Evolutionary conservation across 2,797 vertebrate species (phyloP).

Genomic region (Sebastes matsubarae): DNA sequence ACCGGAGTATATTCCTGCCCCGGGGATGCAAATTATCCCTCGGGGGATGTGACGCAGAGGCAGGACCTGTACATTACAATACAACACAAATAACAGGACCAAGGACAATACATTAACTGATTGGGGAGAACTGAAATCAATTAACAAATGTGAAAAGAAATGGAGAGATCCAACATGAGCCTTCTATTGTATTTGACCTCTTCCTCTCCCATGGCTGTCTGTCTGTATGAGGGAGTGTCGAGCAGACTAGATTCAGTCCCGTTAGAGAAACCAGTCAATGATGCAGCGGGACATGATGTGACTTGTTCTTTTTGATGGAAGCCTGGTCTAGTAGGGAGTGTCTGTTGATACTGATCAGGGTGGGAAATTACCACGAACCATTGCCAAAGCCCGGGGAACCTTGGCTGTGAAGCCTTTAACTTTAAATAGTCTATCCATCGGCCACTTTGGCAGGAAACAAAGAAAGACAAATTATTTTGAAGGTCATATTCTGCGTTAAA

Average conservation of each 20-base stretch:
- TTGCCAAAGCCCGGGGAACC: constrained; percentile 10
- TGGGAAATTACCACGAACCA: constrained; percentile 24
- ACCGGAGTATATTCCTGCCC: background rate
- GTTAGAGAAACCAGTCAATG: constrained; percentile 6
- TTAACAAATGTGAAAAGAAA: background rate
- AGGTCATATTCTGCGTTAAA: background rate
- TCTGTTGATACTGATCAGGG: constrained; percentile 41
- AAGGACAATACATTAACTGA: background rate
- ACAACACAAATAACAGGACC: background rate
- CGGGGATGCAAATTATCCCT: background rate
- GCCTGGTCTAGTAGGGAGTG: constrained; percentile 22
- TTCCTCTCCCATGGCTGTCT: background rate
- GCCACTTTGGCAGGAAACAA: background rate
- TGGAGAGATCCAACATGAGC: background rate
- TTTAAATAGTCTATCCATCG: background rate
- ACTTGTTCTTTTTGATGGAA: constrained; percentile 50
- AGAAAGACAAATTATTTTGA: background rate
- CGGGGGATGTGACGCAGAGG: background rate
- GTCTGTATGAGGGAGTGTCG: constrained; percentile 7
- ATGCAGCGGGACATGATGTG: constrained; percentile 36
- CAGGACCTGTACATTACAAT: background rate
- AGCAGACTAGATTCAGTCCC: background rate
- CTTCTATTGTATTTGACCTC: background rate
- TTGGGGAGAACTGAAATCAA: background rate
- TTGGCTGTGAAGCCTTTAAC: constrained; percentile 4